A percentile compares a stretch with the other conserved stretches of the same genome.
Conservation (phyloP, 2,888 invertebrate genomes). For the Lasioglossum lativentre region DNA sequence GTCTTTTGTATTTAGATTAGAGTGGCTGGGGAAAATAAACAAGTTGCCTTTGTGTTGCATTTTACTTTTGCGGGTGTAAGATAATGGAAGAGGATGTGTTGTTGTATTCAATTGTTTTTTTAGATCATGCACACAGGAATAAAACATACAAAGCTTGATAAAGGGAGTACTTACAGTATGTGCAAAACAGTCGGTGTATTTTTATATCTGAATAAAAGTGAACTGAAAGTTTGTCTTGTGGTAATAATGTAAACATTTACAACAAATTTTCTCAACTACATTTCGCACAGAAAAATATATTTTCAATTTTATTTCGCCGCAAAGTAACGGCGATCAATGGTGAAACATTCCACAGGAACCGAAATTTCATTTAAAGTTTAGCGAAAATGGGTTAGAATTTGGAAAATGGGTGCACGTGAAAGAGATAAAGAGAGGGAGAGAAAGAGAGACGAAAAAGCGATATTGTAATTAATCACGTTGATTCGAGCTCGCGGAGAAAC, state of each 20-base stretch:
- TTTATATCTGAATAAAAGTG: not conserved
- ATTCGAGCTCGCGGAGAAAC: conserved; percentile 35
- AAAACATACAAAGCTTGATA: not conserved
- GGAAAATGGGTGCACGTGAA: not conserved
- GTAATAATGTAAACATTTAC: not conserved
- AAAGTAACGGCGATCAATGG: not conserved
- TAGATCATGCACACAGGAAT: not conserved
- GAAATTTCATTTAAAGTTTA: not conserved
- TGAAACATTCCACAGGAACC: not conserved
- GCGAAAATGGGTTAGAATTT: conserved; percentile 12
- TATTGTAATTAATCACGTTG: conserved; percentile 67
- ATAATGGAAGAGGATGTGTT: not conserved
- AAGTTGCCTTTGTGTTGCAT: not conserved
- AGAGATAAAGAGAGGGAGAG: not conserved
- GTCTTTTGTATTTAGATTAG: not conserved
- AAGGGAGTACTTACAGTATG: not conserved
- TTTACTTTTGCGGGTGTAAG: not conserved
- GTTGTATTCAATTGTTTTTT: too few species aligned
- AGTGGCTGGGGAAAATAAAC: not conserved
- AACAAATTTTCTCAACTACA: not conserved
- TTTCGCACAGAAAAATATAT: not conserved
- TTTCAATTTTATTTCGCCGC: not conserved
- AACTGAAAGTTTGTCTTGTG: not conserved
- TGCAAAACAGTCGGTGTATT: not conserved
- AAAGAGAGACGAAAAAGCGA: conserved; percentile 49